phyloP scores from a whole-genome alignment of 2,113 vertebrate species.

The Bagarius yarrelli region DNA sequence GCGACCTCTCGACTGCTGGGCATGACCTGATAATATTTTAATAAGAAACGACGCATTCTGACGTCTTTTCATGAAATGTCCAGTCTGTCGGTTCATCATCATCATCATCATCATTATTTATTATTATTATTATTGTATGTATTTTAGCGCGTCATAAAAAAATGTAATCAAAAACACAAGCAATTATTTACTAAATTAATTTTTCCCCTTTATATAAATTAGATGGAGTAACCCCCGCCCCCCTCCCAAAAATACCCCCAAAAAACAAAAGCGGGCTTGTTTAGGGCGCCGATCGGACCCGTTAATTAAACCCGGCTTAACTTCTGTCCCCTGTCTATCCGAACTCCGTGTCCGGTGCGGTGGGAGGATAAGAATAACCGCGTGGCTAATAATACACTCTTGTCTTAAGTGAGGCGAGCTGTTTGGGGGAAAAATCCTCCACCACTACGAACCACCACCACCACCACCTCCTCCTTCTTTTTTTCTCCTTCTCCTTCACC shows the following conservation, averaged over 20 bases:
- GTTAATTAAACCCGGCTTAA: slow-evolving; percentile 58
- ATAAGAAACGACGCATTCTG: slow-evolving; percentile 33
- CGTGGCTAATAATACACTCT: slow-evolving; percentile 79
- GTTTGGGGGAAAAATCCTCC: slow-evolving; percentile 82
- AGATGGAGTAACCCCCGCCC: too few relatives aligned
- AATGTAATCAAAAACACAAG: too few relatives aligned
- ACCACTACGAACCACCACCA: slow-evolving; percentile 43
- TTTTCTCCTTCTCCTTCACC: background rate
- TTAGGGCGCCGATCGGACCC: slow-evolving; percentile 52
- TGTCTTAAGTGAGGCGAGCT: slow-evolving; percentile 78
- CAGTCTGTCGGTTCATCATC: background rate
- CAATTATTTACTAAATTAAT: too few relatives aligned
- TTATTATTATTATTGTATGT: too few relatives aligned
- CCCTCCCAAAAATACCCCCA: too few relatives aligned
- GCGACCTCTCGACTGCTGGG: slow-evolving; percentile 63
- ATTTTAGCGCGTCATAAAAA: too few relatives aligned
- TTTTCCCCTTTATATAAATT: too few relatives aligned
- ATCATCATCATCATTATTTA: background rate
- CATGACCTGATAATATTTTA: slow-evolving; percentile 70
- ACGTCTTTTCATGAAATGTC: slow-evolving; percentile 23
- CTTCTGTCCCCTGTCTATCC: slow-evolving; percentile 41
- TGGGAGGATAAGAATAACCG: slow-evolving; percentile 64
- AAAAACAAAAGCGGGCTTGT: slow-evolving; percentile 50
- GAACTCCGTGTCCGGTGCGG: slow-evolving; percentile 49
- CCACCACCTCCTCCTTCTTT: background rate